A percentile compares a stretch with the other conserved stretches of the same genome.
phyloP scores from a whole-genome alignment of 2,888 invertebrate species.

The Podotricha telesiphe region DNA sequence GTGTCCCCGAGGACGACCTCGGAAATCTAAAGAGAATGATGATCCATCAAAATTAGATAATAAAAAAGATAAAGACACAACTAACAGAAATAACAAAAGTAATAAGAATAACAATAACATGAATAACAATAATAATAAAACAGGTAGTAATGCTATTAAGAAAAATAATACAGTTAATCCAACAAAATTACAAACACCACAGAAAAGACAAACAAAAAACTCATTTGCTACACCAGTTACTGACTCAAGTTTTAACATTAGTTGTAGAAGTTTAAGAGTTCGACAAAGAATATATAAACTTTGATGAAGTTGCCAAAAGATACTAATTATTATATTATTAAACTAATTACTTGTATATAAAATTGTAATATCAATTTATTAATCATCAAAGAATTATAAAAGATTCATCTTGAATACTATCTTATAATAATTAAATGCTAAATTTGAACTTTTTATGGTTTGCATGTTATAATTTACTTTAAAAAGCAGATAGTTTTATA shows the following conservation, averaged over 20 bases:
- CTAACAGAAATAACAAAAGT: not conserved
- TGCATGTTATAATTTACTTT: no score
- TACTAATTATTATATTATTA: not conserved
- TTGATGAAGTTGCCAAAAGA: not conserved
- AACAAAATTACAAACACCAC: constrained; percentile 11
- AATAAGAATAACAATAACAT: constrained; percentile 3
- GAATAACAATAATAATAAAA: constrained; percentile 16
- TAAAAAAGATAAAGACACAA: not conserved
- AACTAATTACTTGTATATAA: not conserved
- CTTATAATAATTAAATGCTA: no score
- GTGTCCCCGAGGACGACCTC: not conserved
- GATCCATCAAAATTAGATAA: not conserved
- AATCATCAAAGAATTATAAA: not conserved
- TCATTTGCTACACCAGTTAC: constrained; percentile 16
- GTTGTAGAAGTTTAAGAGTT: constrained; percentile 40
- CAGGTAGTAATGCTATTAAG: not conserved
- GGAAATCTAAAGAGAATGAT: not conserved
- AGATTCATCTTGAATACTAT: not conserved
- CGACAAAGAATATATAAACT: constrained; percentile 7
- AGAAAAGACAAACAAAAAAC: constrained; percentile 21
- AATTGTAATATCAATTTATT: no score
- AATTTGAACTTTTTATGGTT: no score
- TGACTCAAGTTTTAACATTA: constrained; percentile 32
- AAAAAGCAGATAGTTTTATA: no score
- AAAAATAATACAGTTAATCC: constrained; percentile 21